Base-by-base conservation (phyloP, 2,888 invertebrate genomes). In the Trichogramma evanescens region DNA sequence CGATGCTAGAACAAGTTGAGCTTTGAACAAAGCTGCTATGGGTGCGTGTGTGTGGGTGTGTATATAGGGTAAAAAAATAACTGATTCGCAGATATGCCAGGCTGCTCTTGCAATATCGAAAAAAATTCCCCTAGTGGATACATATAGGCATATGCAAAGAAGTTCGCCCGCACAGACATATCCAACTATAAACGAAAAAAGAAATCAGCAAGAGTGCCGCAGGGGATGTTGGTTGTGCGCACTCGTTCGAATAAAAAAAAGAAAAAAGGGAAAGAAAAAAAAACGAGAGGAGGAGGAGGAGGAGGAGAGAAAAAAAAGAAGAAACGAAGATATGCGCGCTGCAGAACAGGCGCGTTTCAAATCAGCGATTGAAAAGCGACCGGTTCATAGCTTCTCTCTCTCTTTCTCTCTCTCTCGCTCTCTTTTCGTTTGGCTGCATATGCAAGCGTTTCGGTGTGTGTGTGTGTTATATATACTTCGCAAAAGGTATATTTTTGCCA, bases 311-410 rank as follows among this genome's bases (percentile, higher is more conserved):
- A 38, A 38, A 43, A 8, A 41, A 49, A n/a, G 9, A 26, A 26
- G 26, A 26, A 26, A 26, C 26, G 26, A 26, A 26, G 26, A 26
- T 26, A 26, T 26, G 26, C 26, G 26, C 26, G n/a, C 48, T 48
- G 48, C 48, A 49, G 26, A 26, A 50, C 26, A 5, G 48, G 9
- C 4, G 59, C 48, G 39, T 60, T 60, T 60, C 54, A 50, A 61
- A 54, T 61, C 56, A 61, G 53, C 58, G 62, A 62, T 62, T 56
- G 62, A 62, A 62, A 62, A 50, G 56, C 56, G 13, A 59, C 26
- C 46, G n/a, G 54, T 50, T 50, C 42, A 52, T 10, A 48, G 48
- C 48, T 13, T 13, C 48, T 13, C 10, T 10, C 8, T 5, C 13
- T 13, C 8, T 5, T 13, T 13, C 48, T 13, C 10, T 10, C 8